Base-by-base conservation (phyloP, 2,888 invertebrate species). In the Megastigmus dorsalis region DNA sequence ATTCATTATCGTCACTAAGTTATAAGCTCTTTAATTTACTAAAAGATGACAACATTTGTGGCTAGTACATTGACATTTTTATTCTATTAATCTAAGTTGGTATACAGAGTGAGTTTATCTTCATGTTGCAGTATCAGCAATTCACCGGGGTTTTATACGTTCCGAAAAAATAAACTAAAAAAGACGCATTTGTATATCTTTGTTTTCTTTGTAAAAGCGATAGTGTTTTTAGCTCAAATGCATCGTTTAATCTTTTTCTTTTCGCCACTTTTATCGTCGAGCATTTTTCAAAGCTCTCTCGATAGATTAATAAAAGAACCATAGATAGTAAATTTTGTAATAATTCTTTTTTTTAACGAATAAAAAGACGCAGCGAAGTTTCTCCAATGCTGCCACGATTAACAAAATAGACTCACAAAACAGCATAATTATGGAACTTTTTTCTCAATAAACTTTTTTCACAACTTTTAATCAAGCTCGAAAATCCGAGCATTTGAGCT, bases 31-130 rank as follows among this genome's bases (percentile, higher is more conserved):
- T 55, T 80, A 80, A 79, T 52, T n/a, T 33, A 62, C 50, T 43
- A 67, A 41, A 38, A 33, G 80, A 81, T 84, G 84, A 84, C 82
- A 84, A 84, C 84, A 84, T 80, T 83, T 82, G 83, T 83, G 82
- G 86, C 82, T 85, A 84, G 81, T 84, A 83, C 81, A 81, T 80
- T 81, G 79, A 80, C 54, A 52, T 60, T 67, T 55, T 70, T 65
- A n/a, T 60, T 74, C 78, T 71, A 15, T 57, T 36, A 54, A 62
- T 48, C 54, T 69, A 62, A n/a, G 15, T 50, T 36, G 23, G 15
- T 33, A 38, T 68, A 62, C 28, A 69, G 41, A 23, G 48, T 50
- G 30, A 38, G 15, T 57, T 48, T 38, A 28, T 54, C 54, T 9
- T 41, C 43, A 45, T 18, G 9, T 63, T 54, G 20, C 54, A 71